Evolutionary conservation across 2,113 vertebrate species (phyloP), one percentile per base, ranked within the genome.

Genomic region (Cacatua alba): DNA sequence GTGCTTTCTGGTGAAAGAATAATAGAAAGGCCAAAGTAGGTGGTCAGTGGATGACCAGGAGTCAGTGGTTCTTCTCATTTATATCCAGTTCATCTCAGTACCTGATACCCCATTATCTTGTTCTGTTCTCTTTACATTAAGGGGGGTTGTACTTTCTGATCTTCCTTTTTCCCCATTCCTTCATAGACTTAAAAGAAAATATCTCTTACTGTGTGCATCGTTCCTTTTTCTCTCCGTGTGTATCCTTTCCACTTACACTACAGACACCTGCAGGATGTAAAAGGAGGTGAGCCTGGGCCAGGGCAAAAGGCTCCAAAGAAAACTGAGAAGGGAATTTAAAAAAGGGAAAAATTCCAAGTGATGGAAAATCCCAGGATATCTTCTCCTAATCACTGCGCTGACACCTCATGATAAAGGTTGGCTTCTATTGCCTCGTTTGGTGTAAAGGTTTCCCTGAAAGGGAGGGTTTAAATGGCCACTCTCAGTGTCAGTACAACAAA

Each of bases 241-340:
- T 52, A 8, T 78, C 25, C 55, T 76, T 94, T 77, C 39, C 52
- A 49, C 65, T 88, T 51, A 52, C 7, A 39, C 31, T 81, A 39
- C 60, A 92, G 83, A 68, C 26, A 33, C 18, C 62, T 84, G 35
- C 57, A 85, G 74, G 62, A 15, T 72, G 57, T 65, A 62, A 94
- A 94, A 91, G 49, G 78, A 92, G 62, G 65, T 72, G 65, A 94
- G 39, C 17, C n/a, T 44, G 7, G 88, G 80, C 81, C 86, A 95
- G 44, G 48, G 69, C 69, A 94, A 91, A 88, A 82, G 31, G 44
- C 55, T 77, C 67, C 46, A 35, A 80, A 86, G 84, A 87, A 95
- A 94, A 95, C 4, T 55, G 86, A 78, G 69, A 88, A 67, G 11
- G 39, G 48, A 94, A 60, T 92, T 93, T 28, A 2, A 55, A 49